Base-by-base conservation (phyloP, 2,797 vertebrate genomes). In the Mus caroli region DNA sequence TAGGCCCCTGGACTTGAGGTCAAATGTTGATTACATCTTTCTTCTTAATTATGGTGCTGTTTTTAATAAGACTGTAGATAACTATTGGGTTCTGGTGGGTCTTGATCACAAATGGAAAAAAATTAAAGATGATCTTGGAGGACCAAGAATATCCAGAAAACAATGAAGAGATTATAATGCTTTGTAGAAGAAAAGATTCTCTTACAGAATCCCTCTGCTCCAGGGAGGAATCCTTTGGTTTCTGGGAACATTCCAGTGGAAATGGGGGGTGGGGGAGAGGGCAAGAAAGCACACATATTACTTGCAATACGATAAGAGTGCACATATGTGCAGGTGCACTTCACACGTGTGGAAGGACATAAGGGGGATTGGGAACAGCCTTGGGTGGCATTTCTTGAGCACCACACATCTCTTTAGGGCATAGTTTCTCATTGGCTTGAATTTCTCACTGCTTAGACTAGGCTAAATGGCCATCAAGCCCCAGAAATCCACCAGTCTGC, bases 91-190 rank as follows among this genome's bases (percentile, higher is more conserved):
- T 34, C 58, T 77, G 6, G 6, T 77, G 2, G 31, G 12, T 90
- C 77, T 95, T 67, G 24, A 78, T 75, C 40, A 86, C 40, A 91
- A 90, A 3, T 37, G 3, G 15, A 19, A 46, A 46, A 69, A 95
- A 90, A 73, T 22, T 40, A 94, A 85, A 91, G 56, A 84, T 69
- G 62, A 64, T 26, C 52, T 78, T 43, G 73, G 20, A 60, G 10
- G 13, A 77, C 40, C 86, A 24, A 73, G 24, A 37, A 6, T 83
- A 91, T 92, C 6, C 52, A 85, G 71, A 64, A 93, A 89, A 91
- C 20, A 73, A 88, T 17, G 12, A 75, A 95, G 76, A 85, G 37
- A 88, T 13, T 22, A 3, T 28, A 88, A 37, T 67, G 89, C 34
- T 84, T 84, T 37, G 64, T 0, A 75, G n/a, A 91, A 79, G 24